Base-by-base conservation (phyloP, 2,888 invertebrate genomes). In the Ophion slaviceki region DNA sequence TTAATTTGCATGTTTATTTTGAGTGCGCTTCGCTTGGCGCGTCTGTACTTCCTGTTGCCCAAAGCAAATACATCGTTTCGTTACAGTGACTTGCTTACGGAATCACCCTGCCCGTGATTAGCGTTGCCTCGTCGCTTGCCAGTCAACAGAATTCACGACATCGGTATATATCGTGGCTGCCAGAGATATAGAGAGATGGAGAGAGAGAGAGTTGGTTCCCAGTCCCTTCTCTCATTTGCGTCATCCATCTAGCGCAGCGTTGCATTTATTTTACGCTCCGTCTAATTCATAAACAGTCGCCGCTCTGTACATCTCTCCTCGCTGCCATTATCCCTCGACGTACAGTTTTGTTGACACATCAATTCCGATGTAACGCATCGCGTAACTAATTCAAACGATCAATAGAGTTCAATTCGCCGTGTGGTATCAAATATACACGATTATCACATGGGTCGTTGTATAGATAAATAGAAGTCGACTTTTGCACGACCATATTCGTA, bases 1-100 rank as follows among this genome's bases (percentile, higher is more conserved):
- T 86, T 84, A 86, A 86, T 86, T 86, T 86, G 86, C 84, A 86
- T 86, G 86, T 86, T 86, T 86, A 86, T 86, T 86, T 84, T 84
- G 84, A 75, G 84, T 82, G 66, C 61, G 66, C 57, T 24, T 8
- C 61, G 71, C 53, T 76, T 64, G 62, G 62, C n/a, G 17, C 61
- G 68, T 82, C 68, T 76, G 67, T 61, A 47, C 28, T 68, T 80
- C 57, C 72, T 67, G 77, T 77, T 77, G 40, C 53, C 61, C 71
- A 82, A 61, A 71, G 71, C 85, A 82, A 85, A 85, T 77, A 86
- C 82, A 76, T 80, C 85, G 72, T 76, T 85, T 61, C 75, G 79
- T 82, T 82, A 82, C 68, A 72, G 82, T 85, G 85, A 72, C 82
- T 85, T 82, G 85, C 85, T 85, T 82, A 80, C 82, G 79, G 71